Evolutionary conservation across 1,140 invertebrate species (phyloP), one percentile per base, ranked within the genome.

Genomic region (Lepidurus arcticus): DNA sequence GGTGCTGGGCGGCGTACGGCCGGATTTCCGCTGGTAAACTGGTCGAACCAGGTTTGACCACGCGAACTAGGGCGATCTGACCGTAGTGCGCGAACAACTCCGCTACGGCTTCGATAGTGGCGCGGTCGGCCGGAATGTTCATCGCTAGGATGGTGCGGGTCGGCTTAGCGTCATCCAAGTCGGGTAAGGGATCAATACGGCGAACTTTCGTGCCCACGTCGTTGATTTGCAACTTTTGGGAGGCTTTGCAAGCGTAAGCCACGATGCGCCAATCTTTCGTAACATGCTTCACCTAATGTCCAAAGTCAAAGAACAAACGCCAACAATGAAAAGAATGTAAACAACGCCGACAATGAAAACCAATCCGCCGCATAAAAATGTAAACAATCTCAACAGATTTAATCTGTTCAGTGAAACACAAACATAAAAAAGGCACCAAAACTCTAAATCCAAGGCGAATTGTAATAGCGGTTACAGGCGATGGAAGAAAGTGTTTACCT

Each of bases 261-360:
- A 97, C 94, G 42, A 94, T 92, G 76, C 94, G 88, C 93, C 95
- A 98, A 83, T 98, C 95, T 83, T 94, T 93, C 7, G 94, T 95
- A 44, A 98, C 85, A 82, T 95, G 93, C 82, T 95, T 94, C n/a
- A 80, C 79, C 79, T 80, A n/a, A 42, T 45, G 73, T 26, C 24
- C 34, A 2, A 44, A 13, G 10, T 45, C 45, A 75, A 10, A 73
- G 24, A 42, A 73, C 7, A 73, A 73, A 65, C 13, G 43, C 6
- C 16, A 78, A 10, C 26, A 73, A 21, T 44, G 16, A 78, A 78
- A 73, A 21, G 65, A 73, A 77, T 47, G 26, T 26, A 26, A 26
- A 26, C 26, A 26, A 26, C 26, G 26, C 26, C 26, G 2, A 26
- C 2, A 26, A 2, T 26, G 26, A 26, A 34, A 34, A 34, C 24